These are phyloP conservation scores for Didymodactylos carnosus DNA, from an alignment of 2,888 invertebrate genomes.

Conservation along the genomic window DNA sequence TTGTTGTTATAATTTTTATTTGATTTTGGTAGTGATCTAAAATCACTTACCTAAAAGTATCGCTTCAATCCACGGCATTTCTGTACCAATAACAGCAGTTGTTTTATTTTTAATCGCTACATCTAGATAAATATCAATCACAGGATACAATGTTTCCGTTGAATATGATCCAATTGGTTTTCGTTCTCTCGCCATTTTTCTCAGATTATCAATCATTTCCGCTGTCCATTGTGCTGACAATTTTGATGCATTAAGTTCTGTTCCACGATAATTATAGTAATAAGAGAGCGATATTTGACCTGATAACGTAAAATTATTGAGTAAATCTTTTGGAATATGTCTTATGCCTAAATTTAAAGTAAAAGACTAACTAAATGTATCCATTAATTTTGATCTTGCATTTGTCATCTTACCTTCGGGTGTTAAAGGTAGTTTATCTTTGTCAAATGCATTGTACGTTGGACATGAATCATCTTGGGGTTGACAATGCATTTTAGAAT, in stretches of 20 bases:
- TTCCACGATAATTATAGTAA: not conserved
- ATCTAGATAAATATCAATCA: not conserved
- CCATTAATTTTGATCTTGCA: no score
- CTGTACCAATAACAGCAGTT: not conserved
- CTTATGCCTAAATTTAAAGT: no score
- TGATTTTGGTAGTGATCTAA: no score
- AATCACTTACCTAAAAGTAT: no score
- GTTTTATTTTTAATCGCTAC: not conserved
- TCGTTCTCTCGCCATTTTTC: not conserved
- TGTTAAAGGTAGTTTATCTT: not conserved
- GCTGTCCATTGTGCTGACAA: not conserved
- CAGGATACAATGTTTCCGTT: not conserved
- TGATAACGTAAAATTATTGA: not conserved
- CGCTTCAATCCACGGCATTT: constrained; percentile 8
- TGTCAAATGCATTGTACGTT: not conserved
- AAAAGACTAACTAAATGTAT: no score
- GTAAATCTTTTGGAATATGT: not conserved
- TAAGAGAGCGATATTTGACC: not conserved
- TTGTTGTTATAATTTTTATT: no score
- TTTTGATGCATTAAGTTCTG: no score
- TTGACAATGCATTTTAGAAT: not conserved
- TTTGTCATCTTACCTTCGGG: not conserved
- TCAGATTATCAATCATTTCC: not conserved
- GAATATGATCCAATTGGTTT: not conserved
- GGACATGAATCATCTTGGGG: not conserved